Conservation (phyloP, 2,113 vertebrate genomes). For the Dolichotis patagonum region DNA sequence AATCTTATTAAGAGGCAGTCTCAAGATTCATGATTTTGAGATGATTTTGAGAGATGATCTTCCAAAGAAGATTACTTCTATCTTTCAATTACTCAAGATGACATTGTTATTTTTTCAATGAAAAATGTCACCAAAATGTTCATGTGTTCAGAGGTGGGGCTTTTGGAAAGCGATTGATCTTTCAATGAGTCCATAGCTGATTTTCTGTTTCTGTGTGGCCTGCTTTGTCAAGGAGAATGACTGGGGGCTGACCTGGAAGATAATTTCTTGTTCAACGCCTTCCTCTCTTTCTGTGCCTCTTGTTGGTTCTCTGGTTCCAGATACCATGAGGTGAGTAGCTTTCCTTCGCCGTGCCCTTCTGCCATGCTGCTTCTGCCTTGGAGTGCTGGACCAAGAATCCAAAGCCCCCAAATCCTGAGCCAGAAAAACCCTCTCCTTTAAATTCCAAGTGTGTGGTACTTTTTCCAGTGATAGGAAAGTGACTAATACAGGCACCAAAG, state of each 20-base stretch:
- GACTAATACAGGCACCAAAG: background rate
- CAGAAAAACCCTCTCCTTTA: background rate
- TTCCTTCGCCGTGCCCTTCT: background rate
- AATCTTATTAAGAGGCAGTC: background rate
- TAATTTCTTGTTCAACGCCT: background rate
- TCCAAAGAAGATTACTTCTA: background rate
- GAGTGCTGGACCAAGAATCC: background rate
- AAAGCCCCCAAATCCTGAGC: background rate
- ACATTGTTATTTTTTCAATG: background rate
- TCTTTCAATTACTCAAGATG: background rate
- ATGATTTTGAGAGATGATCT: too few relatives aligned
- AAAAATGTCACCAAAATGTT: background rate
- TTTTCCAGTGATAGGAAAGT: background rate
- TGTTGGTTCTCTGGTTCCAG: background rate
- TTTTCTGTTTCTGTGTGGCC: background rate
- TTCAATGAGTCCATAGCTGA: background rate
- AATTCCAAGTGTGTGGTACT: background rate
- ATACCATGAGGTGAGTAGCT: background rate
- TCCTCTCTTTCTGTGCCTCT: background rate
- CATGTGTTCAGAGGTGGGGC: background rate
- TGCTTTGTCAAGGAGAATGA: background rate
- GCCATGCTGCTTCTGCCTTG: background rate
- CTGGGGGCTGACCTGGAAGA: background rate
- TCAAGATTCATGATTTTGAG: slow-evolving; percentile 26
- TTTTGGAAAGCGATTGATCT: background rate